Evolutionary conservation across 2,113 vertebrate species (phyloP).

Genomic region (Heloderma charlesbogerti): DNA sequence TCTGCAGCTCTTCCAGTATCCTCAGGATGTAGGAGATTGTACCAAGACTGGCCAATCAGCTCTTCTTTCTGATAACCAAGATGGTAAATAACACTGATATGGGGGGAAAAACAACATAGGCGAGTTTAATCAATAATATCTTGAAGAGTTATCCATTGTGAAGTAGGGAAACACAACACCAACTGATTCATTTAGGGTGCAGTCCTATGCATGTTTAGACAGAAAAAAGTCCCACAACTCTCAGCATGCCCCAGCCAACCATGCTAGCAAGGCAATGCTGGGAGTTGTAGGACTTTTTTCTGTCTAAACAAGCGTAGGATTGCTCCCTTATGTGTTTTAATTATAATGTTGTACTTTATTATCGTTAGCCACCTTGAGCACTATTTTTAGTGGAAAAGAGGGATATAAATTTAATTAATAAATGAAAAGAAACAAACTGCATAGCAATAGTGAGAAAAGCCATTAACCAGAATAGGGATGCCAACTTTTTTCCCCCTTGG

Average conservation of each 20-base stretch:
- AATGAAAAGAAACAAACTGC: not conserved
- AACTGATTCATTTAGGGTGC: too few species aligned
- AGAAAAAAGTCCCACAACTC: too few species aligned
- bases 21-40: slow-evolving; percentile 84
- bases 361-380: not conserved
- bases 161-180: not conserved
- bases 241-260: too few species aligned
- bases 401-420: too few species aligned
- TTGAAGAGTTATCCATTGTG: not conserved
- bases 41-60: slow-evolving; percentile 84
- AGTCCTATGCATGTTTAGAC: too few species aligned
- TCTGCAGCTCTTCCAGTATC: slow-evolving; percentile 70
- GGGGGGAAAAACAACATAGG: not conserved
- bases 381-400: too few species aligned
- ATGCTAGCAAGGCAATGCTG: too few species aligned
- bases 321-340: too few species aligned
- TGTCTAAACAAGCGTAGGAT: too few species aligned
- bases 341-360: too few species aligned
- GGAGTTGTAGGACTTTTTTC: too few species aligned
- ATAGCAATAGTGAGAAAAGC: not conserved
- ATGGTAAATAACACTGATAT: slow-evolving; percentile 77
- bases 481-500: not conserved
- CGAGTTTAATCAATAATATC: not conserved
- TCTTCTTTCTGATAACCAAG: slow-evolving; percentile 81
- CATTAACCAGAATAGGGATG: not conserved